These are phyloP conservation scores for Saccostrea echinata DNA, from an alignment of 1,140 invertebrate genomes.

Conservation along the genomic window DNA sequence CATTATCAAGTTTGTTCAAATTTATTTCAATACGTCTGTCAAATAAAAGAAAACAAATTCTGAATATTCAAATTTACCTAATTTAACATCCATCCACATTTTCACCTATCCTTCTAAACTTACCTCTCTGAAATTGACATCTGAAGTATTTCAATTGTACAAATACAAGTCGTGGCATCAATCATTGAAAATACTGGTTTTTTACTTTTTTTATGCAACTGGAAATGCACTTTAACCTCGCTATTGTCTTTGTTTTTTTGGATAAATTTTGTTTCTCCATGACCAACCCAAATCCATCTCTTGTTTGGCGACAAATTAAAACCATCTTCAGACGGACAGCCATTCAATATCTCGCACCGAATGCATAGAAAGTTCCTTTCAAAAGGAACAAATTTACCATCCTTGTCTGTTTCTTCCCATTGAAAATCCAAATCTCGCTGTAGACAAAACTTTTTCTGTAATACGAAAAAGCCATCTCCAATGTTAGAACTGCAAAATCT, in stretches of 20 bases:
- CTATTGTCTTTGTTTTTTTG: slow-evolving; percentile 27
- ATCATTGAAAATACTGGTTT: not conserved
- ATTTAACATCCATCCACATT: no score
- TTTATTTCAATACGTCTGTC: not conserved
- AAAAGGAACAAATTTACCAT: not conserved
- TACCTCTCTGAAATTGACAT: slow-evolving; percentile 53
- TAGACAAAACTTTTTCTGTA: slow-evolving; percentile 42
- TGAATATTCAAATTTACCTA: no score
- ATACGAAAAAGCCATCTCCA: slow-evolving; percentile 45
- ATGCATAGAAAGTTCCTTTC: slow-evolving; percentile 54
- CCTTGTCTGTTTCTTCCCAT: slow-evolving; percentile 26
- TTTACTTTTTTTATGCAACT: not conserved
- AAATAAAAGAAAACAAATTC: not conserved
- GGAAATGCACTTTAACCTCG: slow-evolving; percentile 38
- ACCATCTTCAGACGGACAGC: not conserved
- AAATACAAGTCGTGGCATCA: slow-evolving; percentile 2
- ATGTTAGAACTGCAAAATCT: slow-evolving; percentile 29
- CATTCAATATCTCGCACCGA: slow-evolving; percentile 4
- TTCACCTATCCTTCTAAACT: not conserved
- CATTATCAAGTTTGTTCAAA: not conserved
- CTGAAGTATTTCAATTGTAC: slow-evolving; percentile 50
- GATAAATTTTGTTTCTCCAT: slow-evolving; percentile 51
- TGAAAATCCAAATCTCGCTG: slow-evolving; percentile 53
- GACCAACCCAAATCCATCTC: slow-evolving; percentile 50
- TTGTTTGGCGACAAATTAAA: not conserved